Evolutionary conservation across 2,888 invertebrate species (phyloP).

Genomic region (Lobophora halterata): DNA sequence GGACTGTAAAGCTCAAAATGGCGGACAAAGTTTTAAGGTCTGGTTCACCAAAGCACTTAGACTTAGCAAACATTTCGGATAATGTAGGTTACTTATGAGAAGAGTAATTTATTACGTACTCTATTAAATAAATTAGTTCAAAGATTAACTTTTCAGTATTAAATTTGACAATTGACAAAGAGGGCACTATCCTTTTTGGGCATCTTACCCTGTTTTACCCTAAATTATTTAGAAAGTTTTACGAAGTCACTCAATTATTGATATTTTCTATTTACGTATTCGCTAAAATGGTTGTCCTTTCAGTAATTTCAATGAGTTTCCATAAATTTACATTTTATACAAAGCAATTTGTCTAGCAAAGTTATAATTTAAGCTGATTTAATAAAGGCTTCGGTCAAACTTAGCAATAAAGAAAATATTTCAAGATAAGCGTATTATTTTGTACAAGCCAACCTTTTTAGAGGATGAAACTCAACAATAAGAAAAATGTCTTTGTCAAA

Average conservation of each 20-base stretch:
- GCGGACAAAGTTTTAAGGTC: conserved; percentile 9
- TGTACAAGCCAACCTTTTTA: not conserved
- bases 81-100: not conserved
- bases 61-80: not conserved
- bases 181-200: no score
- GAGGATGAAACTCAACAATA: conserved; percentile 6
- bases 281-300: conserved; percentile 19
- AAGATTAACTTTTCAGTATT: no score
- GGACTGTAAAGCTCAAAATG: conserved; percentile 5
- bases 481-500: not conserved
- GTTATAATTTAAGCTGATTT: conserved; percentile 25
- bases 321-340: conserved; percentile 26
- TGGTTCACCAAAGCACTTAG: conserved; percentile 10
- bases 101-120: no score
- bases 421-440: conserved; percentile 19
- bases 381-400: conserved; percentile 21
- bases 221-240: no score
- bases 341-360: conserved; percentile 25
- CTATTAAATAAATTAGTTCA: no score
- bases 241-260: conserved; percentile 13
- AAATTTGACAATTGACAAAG: no score
- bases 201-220: no score
- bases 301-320: conserved; percentile 22
- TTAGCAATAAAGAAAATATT: conserved; percentile 19
- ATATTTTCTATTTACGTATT: conserved; percentile 20